These are phyloP conservation scores for Bungarus multicinctus DNA, from an alignment of 2,113 vertebrate species.

Conservation along the genomic window DNA sequence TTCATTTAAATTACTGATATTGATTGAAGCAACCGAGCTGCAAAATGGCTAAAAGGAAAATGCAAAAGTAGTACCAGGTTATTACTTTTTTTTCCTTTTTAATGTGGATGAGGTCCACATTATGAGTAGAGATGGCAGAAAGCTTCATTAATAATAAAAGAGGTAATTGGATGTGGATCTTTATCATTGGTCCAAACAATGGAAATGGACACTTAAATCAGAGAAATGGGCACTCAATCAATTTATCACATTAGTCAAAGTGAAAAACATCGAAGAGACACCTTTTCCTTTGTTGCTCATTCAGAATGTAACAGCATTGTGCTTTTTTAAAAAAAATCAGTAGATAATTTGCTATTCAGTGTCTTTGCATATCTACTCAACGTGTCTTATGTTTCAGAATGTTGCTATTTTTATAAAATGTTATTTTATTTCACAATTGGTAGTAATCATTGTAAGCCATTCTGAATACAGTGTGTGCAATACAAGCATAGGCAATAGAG, in stretches of 20 bases:
- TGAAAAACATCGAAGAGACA: neutral
- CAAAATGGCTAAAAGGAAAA: constrained; percentile 29
- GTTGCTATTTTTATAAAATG: neutral
- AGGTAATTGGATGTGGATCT: constrained; percentile 14
- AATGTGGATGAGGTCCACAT: constrained; percentile 35
- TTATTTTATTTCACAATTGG: neutral
- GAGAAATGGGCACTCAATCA: neutral
- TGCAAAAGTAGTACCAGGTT: constrained; percentile 46
- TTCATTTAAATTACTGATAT: constrained; percentile 51
- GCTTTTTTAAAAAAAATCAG: neutral
- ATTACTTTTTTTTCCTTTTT: constrained; percentile 2
- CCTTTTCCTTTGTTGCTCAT: neutral
- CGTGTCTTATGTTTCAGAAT: neutral
- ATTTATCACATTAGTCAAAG: constrained; percentile 14
- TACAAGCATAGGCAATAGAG: neutral
- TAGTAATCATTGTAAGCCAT: neutral
- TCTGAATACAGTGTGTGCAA: neutral
- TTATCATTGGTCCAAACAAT: constrained; percentile 44
- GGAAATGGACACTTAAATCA: constrained; percentile 21
- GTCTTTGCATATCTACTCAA: neutral
- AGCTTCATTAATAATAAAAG: constrained; percentile 3
- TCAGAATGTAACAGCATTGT: neutral
- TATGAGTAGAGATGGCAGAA: constrained; percentile 23
- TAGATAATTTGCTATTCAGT: neutral
- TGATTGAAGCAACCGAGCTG: constrained; percentile 36